phyloP scores from a whole-genome alignment of 1,140 invertebrate species.

The Gyrodactylus salaris region DNA sequence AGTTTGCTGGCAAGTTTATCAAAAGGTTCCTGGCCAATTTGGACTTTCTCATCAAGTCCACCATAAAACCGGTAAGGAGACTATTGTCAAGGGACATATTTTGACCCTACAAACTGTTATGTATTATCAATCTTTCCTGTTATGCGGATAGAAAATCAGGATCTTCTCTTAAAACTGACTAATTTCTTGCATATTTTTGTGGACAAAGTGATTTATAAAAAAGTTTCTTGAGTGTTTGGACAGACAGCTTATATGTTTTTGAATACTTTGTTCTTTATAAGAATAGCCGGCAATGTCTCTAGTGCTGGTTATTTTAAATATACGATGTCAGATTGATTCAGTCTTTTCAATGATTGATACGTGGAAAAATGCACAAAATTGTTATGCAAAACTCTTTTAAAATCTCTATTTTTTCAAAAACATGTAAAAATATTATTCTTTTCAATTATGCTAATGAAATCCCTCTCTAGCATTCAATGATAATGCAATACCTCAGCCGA shows the following conservation, averaged over 20 bases:
- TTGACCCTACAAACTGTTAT: no score
- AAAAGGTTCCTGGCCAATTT: neutral
- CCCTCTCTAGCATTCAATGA: slow-evolving; percentile 22
- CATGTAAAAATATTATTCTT: neutral
- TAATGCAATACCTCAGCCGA: slow-evolving; percentile 50
- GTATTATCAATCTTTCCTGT: no score
- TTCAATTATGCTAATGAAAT: neutral
- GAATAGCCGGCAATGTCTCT: neutral
- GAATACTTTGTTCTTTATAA: no score
- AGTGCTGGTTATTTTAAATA: neutral
- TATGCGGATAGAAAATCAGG: no score
- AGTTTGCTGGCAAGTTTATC: neutral
- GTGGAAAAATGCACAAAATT: neutral
- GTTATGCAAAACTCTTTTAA: no score
- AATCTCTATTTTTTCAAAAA: no score
- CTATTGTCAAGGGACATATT: no score
- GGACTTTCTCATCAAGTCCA: neutral
- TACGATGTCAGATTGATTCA: neutral
- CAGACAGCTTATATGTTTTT: no score
- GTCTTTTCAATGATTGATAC: neutral
- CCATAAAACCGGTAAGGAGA: neutral
- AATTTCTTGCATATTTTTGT: no score
- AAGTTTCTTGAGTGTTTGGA: no score
- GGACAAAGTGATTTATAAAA: no score
- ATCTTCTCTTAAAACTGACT: no score